Conservation (phyloP, 2,888 invertebrate genomes). For the Nymphalis polychloros region DNA sequence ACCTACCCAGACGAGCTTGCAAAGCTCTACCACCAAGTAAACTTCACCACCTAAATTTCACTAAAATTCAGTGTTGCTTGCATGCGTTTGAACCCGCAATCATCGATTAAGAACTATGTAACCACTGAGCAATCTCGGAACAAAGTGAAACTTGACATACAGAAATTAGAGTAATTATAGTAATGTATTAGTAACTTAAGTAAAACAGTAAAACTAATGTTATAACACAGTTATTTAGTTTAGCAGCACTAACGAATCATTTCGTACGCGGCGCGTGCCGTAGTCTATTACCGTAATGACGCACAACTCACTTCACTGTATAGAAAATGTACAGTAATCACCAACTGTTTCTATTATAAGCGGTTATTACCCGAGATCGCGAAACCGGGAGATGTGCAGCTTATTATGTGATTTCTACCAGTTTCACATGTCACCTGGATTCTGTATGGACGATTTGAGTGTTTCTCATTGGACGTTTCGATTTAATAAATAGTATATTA, state of each 20-base stretch:
- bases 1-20: too few relatives aligned
- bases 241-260: constrained; percentile 44
- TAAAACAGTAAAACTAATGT: constrained; percentile 8
- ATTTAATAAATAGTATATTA: not conserved
- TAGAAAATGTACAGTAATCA: constrained; percentile 69
- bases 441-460: not conserved
- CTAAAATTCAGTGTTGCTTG: too few relatives aligned
- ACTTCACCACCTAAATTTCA: too few relatives aligned
- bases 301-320: constrained; percentile 46
- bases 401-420: constrained; percentile 48
- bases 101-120: too few relatives aligned
- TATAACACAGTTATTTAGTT: constrained; percentile 41
- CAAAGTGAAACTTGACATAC: too few relatives aligned
- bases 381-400: constrained; percentile 42
- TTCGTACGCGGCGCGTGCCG: constrained; percentile 52
- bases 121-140: too few relatives aligned
- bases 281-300: constrained; percentile 63
- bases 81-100: too few relatives aligned
- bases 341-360: constrained; percentile 56
- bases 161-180: not conserved
- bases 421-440: constrained; percentile 47
- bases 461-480: not conserved
- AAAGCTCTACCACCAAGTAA: too few relatives aligned
- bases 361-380: constrained; percentile 48
- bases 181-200: not conserved